Base-by-base conservation (phyloP, 2,113 vertebrate genomes). In the Kryptolebias marmoratus region DNA sequence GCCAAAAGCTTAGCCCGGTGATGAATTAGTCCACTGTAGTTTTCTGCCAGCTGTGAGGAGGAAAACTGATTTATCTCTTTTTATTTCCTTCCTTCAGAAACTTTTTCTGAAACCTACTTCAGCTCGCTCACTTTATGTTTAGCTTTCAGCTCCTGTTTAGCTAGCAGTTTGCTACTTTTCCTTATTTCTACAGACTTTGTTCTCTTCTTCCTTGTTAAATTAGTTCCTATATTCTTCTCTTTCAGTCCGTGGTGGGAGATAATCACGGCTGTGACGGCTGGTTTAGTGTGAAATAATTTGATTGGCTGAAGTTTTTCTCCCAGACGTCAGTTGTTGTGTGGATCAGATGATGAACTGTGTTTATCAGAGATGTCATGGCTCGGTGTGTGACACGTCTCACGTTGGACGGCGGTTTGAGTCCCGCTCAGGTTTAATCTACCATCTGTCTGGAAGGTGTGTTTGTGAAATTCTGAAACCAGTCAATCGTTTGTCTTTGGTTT, bases 1-100 rank as follows among this genome's bases (percentile, higher is more conserved):
- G 86, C 83, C 82, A 87, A 86, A 88, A 81, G 77, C 89, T 88
- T 88, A 66, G 73, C 71, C 70, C 82, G 73, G 84, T 87, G 89
- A 90, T 91, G 90, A 93, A 91, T 91, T 89, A 91, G 90, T 92
- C 88, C 85, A 91, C 92, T 93, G 92, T 92, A 83, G 79, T 84
- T 88, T 84, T 87, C 75, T 79, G 83, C 59, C 75, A 68, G 70
- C 60, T 71, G 71, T 77, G 68, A 75, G 68, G 52, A 82, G 68
- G 11, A 32, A 74, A 65, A 81, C 84, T 88, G 83, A 83, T 88
- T 83, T 86, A 73, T 68, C 50, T 73, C 71, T 73, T 73, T 75
- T 69, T 36, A 36, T 61, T 58, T 44, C 58, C 52, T 49, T 30
- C 64, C 18, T 65, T 68, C 71, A 66, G 48, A 44, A 22, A 22